These are phyloP conservation scores for Alca torda DNA, from an alignment of 2,797 vertebrate genomes.

Conservation along the genomic window DNA sequence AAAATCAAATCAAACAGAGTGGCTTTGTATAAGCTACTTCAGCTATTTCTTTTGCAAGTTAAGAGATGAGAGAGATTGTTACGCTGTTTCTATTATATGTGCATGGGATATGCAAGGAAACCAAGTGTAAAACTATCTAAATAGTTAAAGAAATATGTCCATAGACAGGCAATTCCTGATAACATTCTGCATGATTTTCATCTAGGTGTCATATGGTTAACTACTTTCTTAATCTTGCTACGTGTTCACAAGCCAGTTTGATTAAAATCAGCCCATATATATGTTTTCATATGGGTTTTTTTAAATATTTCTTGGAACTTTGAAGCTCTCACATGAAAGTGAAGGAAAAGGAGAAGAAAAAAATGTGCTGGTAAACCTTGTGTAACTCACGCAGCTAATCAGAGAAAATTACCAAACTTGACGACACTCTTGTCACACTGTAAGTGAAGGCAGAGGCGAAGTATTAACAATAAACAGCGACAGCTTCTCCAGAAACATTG, in stretches of 20 bases:
- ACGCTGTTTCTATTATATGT: background rate
- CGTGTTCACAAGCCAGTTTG: background rate
- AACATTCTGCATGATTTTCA: background rate
- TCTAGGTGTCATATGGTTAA: background rate
- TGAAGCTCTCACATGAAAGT: background rate
- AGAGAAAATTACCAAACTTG: conserved; percentile 49
- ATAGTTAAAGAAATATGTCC: background rate
- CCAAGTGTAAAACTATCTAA: background rate
- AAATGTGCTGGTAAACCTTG: background rate
- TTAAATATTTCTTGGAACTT: background rate
- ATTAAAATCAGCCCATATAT: background rate
- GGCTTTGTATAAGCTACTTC: background rate
- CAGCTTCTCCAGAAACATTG: conserved; percentile 4
- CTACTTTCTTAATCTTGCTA: background rate
- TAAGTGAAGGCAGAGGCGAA: background rate
- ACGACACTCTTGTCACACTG: background rate
- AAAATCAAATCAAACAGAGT: background rate
- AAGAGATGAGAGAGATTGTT: background rate
- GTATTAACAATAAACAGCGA: background rate
- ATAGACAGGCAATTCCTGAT: background rate
- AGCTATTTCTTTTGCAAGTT: background rate
- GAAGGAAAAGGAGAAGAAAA: background rate
- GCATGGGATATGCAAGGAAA: background rate
- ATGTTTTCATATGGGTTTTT: background rate
- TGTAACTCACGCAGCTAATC: background rate